Conservation (phyloP, 92 coral and sea anemone species). For the Parazoanthus atlanticus region DNA sequence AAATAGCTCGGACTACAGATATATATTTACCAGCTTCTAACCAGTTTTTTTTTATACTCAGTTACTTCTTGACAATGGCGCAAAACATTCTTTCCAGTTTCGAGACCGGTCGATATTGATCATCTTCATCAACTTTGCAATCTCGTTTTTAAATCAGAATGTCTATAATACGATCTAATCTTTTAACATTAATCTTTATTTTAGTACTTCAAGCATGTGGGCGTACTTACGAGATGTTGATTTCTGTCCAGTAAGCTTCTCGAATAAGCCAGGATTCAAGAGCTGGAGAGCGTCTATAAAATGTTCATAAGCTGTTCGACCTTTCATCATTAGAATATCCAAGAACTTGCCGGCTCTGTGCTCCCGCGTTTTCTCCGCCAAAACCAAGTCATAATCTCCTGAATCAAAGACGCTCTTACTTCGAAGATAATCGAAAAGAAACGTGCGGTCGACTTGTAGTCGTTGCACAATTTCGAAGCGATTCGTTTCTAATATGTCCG, state of each 20-base stretch:
- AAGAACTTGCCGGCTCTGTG: conserved; percentile 70
- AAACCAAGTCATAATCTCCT: conserved; percentile 68
- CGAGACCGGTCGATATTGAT: no score
- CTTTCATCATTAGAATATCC: conserved; percentile 69
- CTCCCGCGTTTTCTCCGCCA: conserved; percentile 68
- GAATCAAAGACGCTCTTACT: conserved; percentile 69
- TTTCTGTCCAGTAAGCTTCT: conserved; percentile 73
- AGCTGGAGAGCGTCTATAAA: conserved; percentile 74
- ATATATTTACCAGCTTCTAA: no score
- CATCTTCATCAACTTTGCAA: no score
- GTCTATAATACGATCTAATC: background rate
- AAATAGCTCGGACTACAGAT: no score
- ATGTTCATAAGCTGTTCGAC: conserved; percentile 55
- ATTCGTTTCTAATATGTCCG: conserved; percentile 51
- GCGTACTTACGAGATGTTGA: conserved; percentile 33
- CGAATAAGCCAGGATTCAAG: conserved; percentile 66
- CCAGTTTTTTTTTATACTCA: no score
- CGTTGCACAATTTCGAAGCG: conserved; percentile 74
- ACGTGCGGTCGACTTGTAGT: conserved; percentile 67
- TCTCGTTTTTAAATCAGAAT: no score
- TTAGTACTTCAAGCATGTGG: no score
- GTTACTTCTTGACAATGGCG: no score
- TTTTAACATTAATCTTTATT: background rate
- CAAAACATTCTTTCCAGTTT: no score
- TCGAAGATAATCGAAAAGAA: conserved; percentile 72